phyloP scores from a whole-genome alignment of 1,140 invertebrate genomes.

The Carposina sasakii region DNA sequence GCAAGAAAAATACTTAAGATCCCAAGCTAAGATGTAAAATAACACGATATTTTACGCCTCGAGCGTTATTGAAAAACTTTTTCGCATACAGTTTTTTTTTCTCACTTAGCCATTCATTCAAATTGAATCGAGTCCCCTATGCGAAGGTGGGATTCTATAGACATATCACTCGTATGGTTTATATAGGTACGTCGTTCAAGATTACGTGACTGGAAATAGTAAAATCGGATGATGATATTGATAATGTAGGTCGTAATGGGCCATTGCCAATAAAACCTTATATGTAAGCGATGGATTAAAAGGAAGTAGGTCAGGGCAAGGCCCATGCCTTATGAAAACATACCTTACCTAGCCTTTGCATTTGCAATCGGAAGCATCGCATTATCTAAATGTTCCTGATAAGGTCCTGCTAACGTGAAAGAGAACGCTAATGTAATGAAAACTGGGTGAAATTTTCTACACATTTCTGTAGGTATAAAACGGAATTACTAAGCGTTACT shows the following conservation, averaged over 20 bases:
- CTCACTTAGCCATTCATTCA: constrained; percentile 45
- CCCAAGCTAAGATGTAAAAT: constrained; percentile 34
- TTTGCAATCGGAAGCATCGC: constrained; percentile 24
- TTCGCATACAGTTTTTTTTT: constrained; percentile 37
- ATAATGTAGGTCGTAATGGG: constrained; percentile 70
- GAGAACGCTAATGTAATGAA: too few relatives aligned
- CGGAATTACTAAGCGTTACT: constrained; percentile 28
- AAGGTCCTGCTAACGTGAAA: too few relatives aligned
- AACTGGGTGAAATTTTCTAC: too few relatives aligned
- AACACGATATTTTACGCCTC: constrained; percentile 43
- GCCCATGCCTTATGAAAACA: constrained; percentile 58
- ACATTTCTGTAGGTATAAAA: too few relatives aligned
- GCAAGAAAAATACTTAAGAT: constrained; percentile 35
- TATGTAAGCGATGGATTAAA: constrained; percentile 71
- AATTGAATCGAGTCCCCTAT: constrained; percentile 41
- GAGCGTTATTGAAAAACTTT: constrained; percentile 56
- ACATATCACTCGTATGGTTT: constrained; percentile 47
- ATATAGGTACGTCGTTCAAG: constrained; percentile 63
- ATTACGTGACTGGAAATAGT: constrained; percentile 72
- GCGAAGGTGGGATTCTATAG: constrained; percentile 24
- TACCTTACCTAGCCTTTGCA: too few relatives aligned
- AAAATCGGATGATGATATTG: constrained; percentile 71
- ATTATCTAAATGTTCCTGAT: too few relatives aligned
- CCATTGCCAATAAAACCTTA: constrained; percentile 70
- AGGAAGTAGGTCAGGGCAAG: constrained; percentile 63